These are phyloP conservation scores for Myripristis murdjan DNA, from an alignment of 2,797 vertebrate genomes.

Conservation along the genomic window DNA sequence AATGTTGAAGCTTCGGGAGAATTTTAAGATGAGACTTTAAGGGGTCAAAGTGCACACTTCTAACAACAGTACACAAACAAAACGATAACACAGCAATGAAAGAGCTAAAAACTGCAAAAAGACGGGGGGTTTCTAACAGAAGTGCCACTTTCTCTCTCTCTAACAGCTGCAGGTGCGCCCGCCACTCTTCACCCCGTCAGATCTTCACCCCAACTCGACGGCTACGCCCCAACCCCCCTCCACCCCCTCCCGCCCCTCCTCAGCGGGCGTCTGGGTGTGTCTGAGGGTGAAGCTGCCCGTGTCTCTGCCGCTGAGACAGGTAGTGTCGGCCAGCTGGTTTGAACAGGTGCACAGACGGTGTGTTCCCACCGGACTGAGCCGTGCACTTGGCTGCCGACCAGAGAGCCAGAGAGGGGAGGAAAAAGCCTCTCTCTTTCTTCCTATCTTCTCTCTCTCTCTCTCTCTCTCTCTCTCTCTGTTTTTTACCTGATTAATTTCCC, in stretches of 20 bases:
- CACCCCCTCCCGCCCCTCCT: constrained; percentile 19
- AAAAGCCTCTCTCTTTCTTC: constrained; percentile 73
- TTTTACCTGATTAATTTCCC: constrained; percentile 28
- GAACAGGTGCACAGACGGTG: constrained; percentile 95
- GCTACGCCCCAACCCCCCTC: background rate
- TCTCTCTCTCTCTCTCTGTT: constrained; percentile 67
- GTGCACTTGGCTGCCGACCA: constrained; percentile 93
- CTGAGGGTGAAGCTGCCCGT: constrained; percentile 80
- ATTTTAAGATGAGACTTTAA: too few relatives aligned
- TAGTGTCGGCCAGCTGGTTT: constrained; percentile 92
- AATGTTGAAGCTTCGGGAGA: too few relatives aligned
- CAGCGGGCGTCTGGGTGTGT: constrained; percentile 60
- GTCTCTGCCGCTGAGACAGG: constrained; percentile 88
- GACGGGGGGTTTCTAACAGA: too few relatives aligned
- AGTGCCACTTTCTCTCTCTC: too few relatives aligned
- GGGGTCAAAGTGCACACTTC: too few relatives aligned
- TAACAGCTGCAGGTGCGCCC: background rate
- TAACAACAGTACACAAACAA: too few relatives aligned
- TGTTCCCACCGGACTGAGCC: constrained; percentile 90
- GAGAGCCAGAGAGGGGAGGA: constrained; percentile 88
- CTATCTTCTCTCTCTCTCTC: background rate
- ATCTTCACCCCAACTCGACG: background rate
- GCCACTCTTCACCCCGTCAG: background rate
- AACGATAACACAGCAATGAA: too few relatives aligned
- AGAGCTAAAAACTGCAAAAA: too few relatives aligned